phyloP scores from a whole-genome alignment of 2,113 vertebrate genomes.

The Chamaea fasciata region DNA sequence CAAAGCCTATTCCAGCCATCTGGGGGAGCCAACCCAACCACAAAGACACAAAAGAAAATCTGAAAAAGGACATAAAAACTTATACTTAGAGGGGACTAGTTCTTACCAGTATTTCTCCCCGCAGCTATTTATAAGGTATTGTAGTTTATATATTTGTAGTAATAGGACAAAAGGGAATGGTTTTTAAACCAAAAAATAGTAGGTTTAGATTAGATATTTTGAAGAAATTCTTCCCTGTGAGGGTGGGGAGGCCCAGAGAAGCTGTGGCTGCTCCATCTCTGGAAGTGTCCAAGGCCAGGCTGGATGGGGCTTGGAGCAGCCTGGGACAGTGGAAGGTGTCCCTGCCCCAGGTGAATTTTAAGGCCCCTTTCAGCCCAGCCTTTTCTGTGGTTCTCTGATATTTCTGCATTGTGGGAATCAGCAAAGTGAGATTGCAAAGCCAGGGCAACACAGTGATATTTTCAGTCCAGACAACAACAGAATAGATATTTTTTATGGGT shows the following conservation, averaged over 20 bases:
- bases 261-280: background rate
- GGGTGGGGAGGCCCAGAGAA: accelerated
- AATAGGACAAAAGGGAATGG: background rate
- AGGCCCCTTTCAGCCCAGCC: background rate
- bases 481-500: background rate
- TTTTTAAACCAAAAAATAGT: background rate
- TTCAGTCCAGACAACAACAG: background rate
- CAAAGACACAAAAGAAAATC: background rate
- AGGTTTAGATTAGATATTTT: background rate
- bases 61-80: background rate
- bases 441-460: background rate
- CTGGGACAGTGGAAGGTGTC: background rate
- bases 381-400: background rate
- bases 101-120: background rate
- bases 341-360: background rate
- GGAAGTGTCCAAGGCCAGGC: accelerated
- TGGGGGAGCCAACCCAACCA: background rate
- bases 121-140: accelerated
- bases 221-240: background rate
- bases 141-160: background rate
- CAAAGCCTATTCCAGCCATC: background rate
- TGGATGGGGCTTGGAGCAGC: background rate
- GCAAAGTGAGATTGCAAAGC: background rate
- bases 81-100: background rate
- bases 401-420: background rate